phyloP scores from a whole-genome alignment of 2,888 invertebrate genomes.

The Horisme vitalbata region DNA sequence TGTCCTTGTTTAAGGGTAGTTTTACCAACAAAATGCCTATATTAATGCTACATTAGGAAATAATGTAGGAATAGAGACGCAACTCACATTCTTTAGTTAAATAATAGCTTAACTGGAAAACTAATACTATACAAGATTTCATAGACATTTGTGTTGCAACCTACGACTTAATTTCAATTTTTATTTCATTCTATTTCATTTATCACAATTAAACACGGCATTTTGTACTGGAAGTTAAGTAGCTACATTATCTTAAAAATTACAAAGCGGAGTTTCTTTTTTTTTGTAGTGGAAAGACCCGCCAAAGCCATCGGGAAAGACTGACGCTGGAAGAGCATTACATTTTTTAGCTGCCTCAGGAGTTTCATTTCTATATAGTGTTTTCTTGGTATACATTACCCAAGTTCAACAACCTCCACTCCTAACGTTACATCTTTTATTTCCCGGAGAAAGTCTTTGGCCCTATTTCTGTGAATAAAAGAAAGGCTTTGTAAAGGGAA shows the following conservation, averaged over 20 bases:
- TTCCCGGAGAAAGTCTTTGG: constrained; percentile 52
- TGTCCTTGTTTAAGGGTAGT: constrained; percentile 32
- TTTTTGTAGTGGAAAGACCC: too few species aligned
- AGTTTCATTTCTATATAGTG: constrained; percentile 2
- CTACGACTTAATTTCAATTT: too few species aligned
- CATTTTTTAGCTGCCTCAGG: not conserved
- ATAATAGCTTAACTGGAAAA: too few species aligned
- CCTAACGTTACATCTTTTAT: constrained; percentile 49
- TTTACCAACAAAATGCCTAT: constrained; percentile 39
- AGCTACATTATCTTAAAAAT: too few species aligned
- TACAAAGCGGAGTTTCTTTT: too few species aligned
- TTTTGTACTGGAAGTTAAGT: too few species aligned
- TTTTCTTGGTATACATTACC: not conserved
- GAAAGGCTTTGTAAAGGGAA: constrained; percentile 49
- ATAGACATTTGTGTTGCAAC: too few species aligned
- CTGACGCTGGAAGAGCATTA: too few species aligned
- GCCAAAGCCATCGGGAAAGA: not conserved
- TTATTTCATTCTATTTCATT: too few species aligned
- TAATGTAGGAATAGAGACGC: not conserved
- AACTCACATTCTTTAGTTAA: too few species aligned
- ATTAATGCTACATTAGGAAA: constrained; percentile 38
- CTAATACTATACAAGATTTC: too few species aligned
- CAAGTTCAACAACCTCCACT: constrained; percentile 51
- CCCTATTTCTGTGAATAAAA: constrained; percentile 60
- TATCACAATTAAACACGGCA: too few species aligned